Conservation (phyloP, 2,797 vertebrate genomes). For the Psittacula derbiana region DNA sequence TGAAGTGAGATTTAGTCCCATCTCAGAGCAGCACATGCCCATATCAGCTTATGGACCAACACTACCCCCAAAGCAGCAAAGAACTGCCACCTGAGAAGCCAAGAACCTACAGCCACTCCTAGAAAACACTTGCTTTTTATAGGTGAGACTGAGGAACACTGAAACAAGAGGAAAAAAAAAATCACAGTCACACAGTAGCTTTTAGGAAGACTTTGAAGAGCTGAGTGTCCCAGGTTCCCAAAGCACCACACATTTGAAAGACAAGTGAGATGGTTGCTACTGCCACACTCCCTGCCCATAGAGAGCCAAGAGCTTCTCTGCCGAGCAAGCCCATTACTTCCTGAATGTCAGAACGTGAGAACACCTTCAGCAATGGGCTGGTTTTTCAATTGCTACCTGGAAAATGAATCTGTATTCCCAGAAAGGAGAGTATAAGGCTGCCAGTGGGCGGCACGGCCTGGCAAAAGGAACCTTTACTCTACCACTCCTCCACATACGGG, state of each 20-base stretch:
- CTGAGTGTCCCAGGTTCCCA: neutral
- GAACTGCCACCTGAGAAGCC: neutral
- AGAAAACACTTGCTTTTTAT: neutral
- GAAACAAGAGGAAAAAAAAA: too few species aligned
- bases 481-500: neutral
- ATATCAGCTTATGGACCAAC: accelerated
- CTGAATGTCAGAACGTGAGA: neutral
- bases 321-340: neutral
- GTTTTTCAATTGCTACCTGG: neutral
- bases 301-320: neutral
- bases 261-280: neutral
- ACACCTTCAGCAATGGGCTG: neutral
- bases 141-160: neutral
- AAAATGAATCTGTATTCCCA: neutral
- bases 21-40: accelerated
- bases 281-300: neutral
- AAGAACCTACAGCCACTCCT: neutral
- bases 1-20: neutral
- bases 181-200: accelerated
- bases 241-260: neutral
- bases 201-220: neutral
- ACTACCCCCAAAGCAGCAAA: neutral
- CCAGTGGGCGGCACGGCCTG: neutral
- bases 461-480: neutral
- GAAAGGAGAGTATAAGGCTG: neutral